A percentile compares a stretch with the other conserved stretches of the same genome.
phyloP scores from a whole-genome alignment of 92 coral and sea anemone species.

The Phymanthus crucifer region DNA sequence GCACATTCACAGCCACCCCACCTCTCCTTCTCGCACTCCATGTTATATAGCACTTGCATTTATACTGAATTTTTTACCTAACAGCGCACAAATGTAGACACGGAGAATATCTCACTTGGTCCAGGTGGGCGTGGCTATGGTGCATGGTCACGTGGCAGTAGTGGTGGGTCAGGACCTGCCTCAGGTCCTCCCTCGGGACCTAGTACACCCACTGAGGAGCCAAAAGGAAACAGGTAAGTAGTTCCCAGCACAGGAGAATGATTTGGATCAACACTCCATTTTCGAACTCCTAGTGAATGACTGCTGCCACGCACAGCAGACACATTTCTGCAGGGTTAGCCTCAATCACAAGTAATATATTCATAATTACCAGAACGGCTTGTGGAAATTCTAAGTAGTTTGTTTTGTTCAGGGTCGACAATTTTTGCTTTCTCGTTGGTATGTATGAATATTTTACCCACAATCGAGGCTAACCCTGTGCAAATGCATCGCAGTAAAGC shows the following conservation, averaged over 20 bases:
- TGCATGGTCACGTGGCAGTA: constrained; percentile 93
- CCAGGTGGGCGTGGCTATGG: constrained; percentile 89
- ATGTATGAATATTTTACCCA: too few relatives aligned
- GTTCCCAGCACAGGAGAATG: not conserved
- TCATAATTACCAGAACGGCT: too few relatives aligned
- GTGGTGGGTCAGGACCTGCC: constrained; percentile 73
- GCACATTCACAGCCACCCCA: not conserved
- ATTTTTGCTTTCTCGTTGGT: too few relatives aligned
- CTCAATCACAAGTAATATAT: too few relatives aligned
- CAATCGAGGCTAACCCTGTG: too few relatives aligned
- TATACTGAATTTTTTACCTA: not conserved
- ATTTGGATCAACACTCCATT: not conserved
- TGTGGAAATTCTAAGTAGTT: too few relatives aligned
- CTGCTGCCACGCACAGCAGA: too few relatives aligned
- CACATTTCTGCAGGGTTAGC: too few relatives aligned
- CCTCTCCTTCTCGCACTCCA: not conserved
- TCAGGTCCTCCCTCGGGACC: constrained; percentile 42
- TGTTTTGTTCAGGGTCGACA: too few relatives aligned
- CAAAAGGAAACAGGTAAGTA: constrained; percentile 78
- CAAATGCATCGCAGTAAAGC: too few relatives aligned
- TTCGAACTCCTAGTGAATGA: too few relatives aligned
- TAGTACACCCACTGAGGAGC: constrained; percentile 45
- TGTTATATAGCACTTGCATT: not conserved
- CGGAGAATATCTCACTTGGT: constrained; percentile 90
- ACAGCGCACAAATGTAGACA: constrained; percentile 58